Base-by-base conservation (phyloP, 2,113 vertebrate species). In the Brachyistius frenatus region DNA sequence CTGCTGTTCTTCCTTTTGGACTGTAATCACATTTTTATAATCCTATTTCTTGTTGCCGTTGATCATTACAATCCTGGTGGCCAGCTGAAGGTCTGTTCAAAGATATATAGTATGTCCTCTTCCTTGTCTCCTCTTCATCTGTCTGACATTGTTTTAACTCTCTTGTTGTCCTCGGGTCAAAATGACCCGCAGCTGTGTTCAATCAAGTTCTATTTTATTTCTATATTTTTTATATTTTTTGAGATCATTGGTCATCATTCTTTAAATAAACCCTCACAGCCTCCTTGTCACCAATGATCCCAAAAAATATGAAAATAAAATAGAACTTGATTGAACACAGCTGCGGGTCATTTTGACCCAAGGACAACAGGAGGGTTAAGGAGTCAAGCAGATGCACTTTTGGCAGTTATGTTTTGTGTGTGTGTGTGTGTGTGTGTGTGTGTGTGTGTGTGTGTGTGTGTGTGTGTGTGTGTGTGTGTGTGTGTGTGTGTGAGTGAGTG, bases 21-120 rank as follows among this genome's bases (percentile, higher is more conserved):
- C 44, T 49, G 14, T 41, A 33, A 76, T 57, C 14, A 32, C n/a
- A 58, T 57, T 15, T 65, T 60, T 39, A 1, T 65, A 53, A 52
- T 60, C 35, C 30, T 11, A 33, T 58, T 39, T 16, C 49, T 16
- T 14, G 11, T 62, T 58, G 35, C 7, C 36, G 16, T 49, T 73
- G 36, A 35, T 32, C 35, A 9, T 30, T 47, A n/a, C 33, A 5
- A 23, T 52, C 35, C 39, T 50, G 23, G 14, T 54, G 23, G 49
- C 63, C 23, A 16, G 30, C 41, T 68, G 32, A 39, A 52, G 23
- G 56, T 41, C 49, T 73, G 3, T 23, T 62, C 11, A 3, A 23
- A 54, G 44, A 60, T 36, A 11, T 11, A 44, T 11, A n/a, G 23
- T 2, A 44, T 0, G 35, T 0, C 35, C 13, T 36, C 14, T 7